Evolutionary conservation across 2,113 vertebrate genomes (phyloP), one percentile per base, ranked within the genome.

Genomic region (Boulengeromyrus knoepffleri): DNA sequence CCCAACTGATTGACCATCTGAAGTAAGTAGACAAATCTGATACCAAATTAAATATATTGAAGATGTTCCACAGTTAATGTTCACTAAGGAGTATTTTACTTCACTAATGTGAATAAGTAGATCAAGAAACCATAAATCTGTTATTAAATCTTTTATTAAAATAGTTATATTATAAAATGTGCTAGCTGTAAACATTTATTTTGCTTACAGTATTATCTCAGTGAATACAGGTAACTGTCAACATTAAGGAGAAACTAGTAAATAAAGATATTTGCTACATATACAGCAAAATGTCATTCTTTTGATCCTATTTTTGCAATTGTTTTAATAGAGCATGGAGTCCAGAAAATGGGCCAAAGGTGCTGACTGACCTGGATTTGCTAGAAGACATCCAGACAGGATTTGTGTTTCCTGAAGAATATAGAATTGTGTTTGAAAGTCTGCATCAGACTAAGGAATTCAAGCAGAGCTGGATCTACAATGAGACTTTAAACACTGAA

Each of bases 351-450:
- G 92, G 93, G 24, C 88, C 27, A 9, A 91, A 94, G 77, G 85
- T 99, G 91, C 83, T 98, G 91, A 93, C 85, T 58, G 89, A 95
- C 49, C 90, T 97, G 77, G 92, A 92, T 83, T 93, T 97, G 92
- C 89, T 92, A 0, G 21, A 95, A 56, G 92, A 96, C 87, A 92
- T 94, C 42, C 36, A 92, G 91, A 93, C 96, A 10, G 94, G 94
- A 89, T 70, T 94, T 0, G 91, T 99, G 8, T 94, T 93, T 84
- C 98, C 98, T 85, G 91, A 96, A 53, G 96, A 98, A 87, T 99
- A 97, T 89, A 97, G 94, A 86, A 91, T 19, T 10, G 95, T 99
- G 88, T 99, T 98, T 39, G 94, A 97, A 93, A 91, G 95, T 89
- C 96, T 99, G 94, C 96, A 97, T 91, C 93, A 95, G 92, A 97